A percentile compares a stretch with the other conserved stretches of the same genome.
Evolutionary conservation across 2,797 vertebrate genomes (phyloP).

Genomic region (Acanthurus tractus): DNA sequence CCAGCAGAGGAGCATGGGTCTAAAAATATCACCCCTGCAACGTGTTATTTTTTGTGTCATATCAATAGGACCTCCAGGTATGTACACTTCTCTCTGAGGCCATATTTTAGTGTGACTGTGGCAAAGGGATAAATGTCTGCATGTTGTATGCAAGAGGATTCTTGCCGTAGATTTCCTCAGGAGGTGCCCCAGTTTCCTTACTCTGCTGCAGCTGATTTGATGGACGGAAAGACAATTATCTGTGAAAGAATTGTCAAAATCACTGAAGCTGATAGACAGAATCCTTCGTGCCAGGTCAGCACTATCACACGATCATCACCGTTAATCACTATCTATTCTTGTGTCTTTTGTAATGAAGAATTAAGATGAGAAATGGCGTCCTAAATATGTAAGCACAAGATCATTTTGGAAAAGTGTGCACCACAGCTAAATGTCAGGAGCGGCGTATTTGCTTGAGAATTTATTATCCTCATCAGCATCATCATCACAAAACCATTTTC

Average conservation of each 20-base stretch:
- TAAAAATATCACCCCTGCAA: slow-evolving; percentile 79
- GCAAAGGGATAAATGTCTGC: slow-evolving; percentile 61
- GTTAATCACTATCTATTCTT: slow-evolving; percentile 25
- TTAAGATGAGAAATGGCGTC: slow-evolving; percentile 30
- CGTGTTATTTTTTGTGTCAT: slow-evolving; percentile 71
- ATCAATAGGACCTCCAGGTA: slow-evolving; percentile 81
- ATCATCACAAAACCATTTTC: slow-evolving; percentile 61
- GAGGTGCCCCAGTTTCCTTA: slow-evolving; percentile 71
- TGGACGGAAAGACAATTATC: slow-evolving; percentile 73
- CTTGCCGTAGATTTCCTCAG: slow-evolving; percentile 56
- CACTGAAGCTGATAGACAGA: slow-evolving; percentile 47
- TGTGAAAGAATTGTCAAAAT: slow-evolving; percentile 67
- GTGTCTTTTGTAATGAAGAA: slow-evolving; percentile 23
- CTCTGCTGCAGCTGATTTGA: slow-evolving; percentile 66
- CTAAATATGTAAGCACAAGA: slow-evolving; percentile 48
- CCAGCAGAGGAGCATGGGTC: slow-evolving; percentile 59
- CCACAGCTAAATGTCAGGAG: slow-evolving; percentile 54
- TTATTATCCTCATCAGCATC: slow-evolving; percentile 64
- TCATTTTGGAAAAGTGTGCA: slow-evolving; percentile 36
- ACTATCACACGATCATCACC: slow-evolving; percentile 41
- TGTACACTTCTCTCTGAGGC: slow-evolving; percentile 73
- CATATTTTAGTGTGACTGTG: slow-evolving; percentile 68
- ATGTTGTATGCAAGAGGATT: slow-evolving; percentile 49
- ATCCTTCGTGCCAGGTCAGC: slow-evolving; percentile 68
- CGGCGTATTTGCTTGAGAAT: slow-evolving; percentile 52